Percentiles rank a stretch among this genome's conserved stretches.
These are phyloP conservation scores for Nannoperca obscura DNA, from an alignment of 2,797 vertebrate genomes.

Conservation along the genomic window DNA sequence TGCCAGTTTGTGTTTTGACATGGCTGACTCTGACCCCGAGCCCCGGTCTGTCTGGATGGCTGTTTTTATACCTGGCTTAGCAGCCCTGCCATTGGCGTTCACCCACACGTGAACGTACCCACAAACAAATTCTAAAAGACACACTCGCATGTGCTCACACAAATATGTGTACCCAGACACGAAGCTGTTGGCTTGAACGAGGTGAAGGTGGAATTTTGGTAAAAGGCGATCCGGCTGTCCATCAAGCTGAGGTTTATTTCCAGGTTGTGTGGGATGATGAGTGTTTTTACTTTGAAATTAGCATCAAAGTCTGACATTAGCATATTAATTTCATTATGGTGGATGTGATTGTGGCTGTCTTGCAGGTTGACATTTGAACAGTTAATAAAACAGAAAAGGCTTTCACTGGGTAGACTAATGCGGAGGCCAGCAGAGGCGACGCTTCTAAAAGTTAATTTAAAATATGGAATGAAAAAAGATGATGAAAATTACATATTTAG, in stretches of 20 bases:
- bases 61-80: conserved; percentile 69
- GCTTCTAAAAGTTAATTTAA: conserved; percentile 57
- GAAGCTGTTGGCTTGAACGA: not conserved
- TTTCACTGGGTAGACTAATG: conserved; percentile 6
- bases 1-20: conserved; percentile 70
- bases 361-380: conserved; percentile 72
- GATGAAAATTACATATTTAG: conserved; percentile 50
- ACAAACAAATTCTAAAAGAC: conserved; percentile 52
- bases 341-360: conserved; percentile 44
- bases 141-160: conserved; percentile 3
- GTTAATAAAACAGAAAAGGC: conserved; percentile 59
- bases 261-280: conserved; percentile 19
- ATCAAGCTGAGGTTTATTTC: conserved; percentile 40
- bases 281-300: conserved; percentile 46
- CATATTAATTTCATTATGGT: conserved; percentile 32
- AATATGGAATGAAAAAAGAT: conserved; percentile 30
- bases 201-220: conserved; percentile 23
- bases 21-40: conserved; percentile 57
- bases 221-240: conserved; percentile 19
- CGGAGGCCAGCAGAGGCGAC: conserved; percentile 3
- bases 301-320: conserved; percentile 52
- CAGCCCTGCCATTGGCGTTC: conserved; percentile 56
- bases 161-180: conserved; percentile 7
- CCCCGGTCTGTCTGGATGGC: conserved; percentile 56
- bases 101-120: conserved; percentile 42